These are phyloP conservation scores for Oligia latruncula DNA, from an alignment of 2,888 invertebrate genomes.

Conservation along the genomic window DNA sequence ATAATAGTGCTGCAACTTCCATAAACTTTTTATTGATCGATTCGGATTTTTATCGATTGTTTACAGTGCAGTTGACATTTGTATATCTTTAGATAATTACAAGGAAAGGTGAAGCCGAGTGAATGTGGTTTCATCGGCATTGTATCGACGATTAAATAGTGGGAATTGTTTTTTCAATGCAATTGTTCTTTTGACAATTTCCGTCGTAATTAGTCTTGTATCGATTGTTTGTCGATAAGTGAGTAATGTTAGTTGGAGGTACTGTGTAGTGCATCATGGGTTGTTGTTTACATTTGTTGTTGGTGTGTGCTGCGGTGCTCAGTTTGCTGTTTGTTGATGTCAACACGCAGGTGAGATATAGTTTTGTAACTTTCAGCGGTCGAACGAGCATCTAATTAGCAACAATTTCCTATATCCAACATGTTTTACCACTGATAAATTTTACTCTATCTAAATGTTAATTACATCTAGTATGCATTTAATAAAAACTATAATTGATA, in stretches of 20 bases:
- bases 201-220: constrained; percentile 51
- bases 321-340: constrained; percentile 71
- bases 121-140: constrained; percentile 62
- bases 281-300: constrained; percentile 72
- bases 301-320: constrained; percentile 74
- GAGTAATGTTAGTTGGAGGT: constrained; percentile 68
- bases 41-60: constrained; percentile 45
- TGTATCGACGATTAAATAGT: constrained; percentile 58
- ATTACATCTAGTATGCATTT: no score
- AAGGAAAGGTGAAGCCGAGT: constrained; percentile 65
- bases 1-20: constrained; percentile 33
- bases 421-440: constrained; percentile 1
- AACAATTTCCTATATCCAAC: background rate
- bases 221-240: constrained; percentile 51
- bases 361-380: constrained; percentile 35
- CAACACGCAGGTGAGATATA: constrained; percentile 74
- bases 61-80: constrained; percentile 56
- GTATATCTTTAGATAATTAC: constrained; percentile 49
- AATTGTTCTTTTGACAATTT: constrained; percentile 60
- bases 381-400: constrained; percentile 7
- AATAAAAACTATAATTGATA: background rate
- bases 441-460: background rate
- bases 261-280: constrained; percentile 74
- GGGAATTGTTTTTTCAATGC: constrained; percentile 57
- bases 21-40: constrained; percentile 26